phyloP scores from a whole-genome alignment of 1,140 invertebrate genomes.

The Drosophila eugracilis region DNA sequence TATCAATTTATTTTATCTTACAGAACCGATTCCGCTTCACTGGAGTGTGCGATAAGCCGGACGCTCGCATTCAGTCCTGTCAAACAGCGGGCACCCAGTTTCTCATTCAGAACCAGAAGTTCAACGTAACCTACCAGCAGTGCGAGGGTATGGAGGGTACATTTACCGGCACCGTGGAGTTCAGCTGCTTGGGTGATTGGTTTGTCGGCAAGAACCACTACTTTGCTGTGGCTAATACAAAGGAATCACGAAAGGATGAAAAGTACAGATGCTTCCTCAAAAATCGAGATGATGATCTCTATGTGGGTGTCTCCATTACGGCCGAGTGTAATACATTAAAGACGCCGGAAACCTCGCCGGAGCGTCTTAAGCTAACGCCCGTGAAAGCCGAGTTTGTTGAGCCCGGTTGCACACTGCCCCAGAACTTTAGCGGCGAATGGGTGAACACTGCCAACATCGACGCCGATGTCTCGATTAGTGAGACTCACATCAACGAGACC shows the following conservation, averaged over 20 bases:
- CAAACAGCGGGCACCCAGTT: conserved; percentile 98
- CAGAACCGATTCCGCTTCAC: conserved; percentile 95
- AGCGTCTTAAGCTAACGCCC: conserved; percentile 94
- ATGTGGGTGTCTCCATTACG: conserved; percentile 95
- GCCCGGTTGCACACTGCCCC: conserved; percentile 95
- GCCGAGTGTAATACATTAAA: conserved; percentile 96
- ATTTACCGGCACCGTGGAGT: conserved; percentile 96
- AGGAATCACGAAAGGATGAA: conserved; percentile 96
- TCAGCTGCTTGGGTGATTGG: conserved; percentile 97
- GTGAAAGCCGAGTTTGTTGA: conserved; percentile 94
- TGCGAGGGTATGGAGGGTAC: conserved; percentile 93
- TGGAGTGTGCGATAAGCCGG: conserved; percentile 94
- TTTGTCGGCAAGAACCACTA: conserved; percentile 98
- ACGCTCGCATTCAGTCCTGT: conserved; percentile 96
- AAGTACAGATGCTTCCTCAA: conserved; percentile 97
- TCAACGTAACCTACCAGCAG: conserved; percentile 96
- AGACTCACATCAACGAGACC: conserved; percentile 98
- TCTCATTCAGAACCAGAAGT: conserved; percentile 98
- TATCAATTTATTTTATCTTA: background rate
- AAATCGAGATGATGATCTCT: conserved; percentile 96
- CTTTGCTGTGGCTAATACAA: conserved; percentile 97
- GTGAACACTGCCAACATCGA: conserved; percentile 98
- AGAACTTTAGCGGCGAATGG: conserved; percentile 97
- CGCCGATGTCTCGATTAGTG: conserved; percentile 96
- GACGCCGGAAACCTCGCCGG: conserved; percentile 96